Percentiles rank a stretch among this genome's conserved stretches.
Evolutionary conservation across 2,113 vertebrate species (phyloP).

Genomic region (Pelvicachromis taeniatus): DNA sequence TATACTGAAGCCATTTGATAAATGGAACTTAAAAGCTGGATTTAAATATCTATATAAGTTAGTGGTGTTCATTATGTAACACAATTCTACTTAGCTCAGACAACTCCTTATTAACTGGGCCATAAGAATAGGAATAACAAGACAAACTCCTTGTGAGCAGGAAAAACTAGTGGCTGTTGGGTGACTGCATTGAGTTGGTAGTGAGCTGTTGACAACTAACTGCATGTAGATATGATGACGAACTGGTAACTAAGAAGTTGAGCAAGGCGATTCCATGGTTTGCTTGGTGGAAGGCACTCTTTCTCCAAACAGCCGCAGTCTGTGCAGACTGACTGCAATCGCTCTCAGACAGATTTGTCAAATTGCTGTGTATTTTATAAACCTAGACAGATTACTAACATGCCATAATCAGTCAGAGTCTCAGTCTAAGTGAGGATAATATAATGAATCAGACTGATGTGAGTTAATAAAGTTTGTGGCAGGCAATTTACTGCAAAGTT

Average conservation of each 20-base stretch:
- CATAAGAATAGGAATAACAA: background rate
- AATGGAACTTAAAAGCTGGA: background rate
- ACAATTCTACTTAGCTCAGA: background rate
- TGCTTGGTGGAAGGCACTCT: too few relatives aligned
- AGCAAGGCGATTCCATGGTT: background rate
- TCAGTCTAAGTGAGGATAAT: background rate
- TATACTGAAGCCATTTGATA: background rate
- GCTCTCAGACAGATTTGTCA: background rate
- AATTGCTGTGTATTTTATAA: background rate
- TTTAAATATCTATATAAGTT: background rate
- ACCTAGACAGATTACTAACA: background rate
- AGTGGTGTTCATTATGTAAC: background rate
- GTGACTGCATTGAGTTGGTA: background rate
- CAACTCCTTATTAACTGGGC: background rate
- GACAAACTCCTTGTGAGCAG: background rate
- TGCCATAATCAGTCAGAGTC: background rate
- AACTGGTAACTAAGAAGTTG: background rate
- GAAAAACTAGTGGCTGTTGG: background rate
- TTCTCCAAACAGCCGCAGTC: background rate
- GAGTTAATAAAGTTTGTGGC: background rate
- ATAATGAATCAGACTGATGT: background rate
- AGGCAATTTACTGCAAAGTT: background rate
- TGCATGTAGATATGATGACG: background rate
- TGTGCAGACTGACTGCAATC: background rate
- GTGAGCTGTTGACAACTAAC: background rate